Percentiles rank a stretch among this genome's conserved stretches.
These are phyloP conservation scores for Zaprionus lachaisei DNA, from an alignment of 1,140 invertebrate genomes.

Conservation along the genomic window DNA sequence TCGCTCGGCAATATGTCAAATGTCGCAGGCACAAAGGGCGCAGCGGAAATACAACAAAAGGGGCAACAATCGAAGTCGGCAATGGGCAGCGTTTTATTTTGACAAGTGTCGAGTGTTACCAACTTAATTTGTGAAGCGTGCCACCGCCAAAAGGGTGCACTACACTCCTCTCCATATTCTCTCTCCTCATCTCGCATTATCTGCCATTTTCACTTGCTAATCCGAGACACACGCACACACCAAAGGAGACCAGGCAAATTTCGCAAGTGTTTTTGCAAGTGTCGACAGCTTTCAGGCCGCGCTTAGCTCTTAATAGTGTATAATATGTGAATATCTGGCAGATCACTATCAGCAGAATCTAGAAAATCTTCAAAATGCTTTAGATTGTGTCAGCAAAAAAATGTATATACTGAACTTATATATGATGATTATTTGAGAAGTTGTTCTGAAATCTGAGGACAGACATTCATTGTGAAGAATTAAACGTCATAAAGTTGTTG, in stretches of 20 bases:
- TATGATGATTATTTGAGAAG: too few species aligned
- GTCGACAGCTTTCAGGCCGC: too few species aligned
- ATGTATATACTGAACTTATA: too few species aligned
- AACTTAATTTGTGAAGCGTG: slow-evolving; percentile 80
- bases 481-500: too few species aligned
- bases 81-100: slow-evolving; percentile 66
- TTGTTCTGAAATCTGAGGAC: too few species aligned
- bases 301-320: too few species aligned
- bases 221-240: slow-evolving; percentile 55
- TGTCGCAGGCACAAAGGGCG: slow-evolving; percentile 66
- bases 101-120: slow-evolving; percentile 77
- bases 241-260: slow-evolving; percentile 27
- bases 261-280: slow-evolving; percentile 40
- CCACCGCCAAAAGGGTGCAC: slow-evolving; percentile 46
- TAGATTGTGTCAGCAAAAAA: too few species aligned
- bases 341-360: too few species aligned
- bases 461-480: too few species aligned
- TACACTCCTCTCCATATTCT: not conserved
- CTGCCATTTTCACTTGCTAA: slow-evolving; percentile 70
- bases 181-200: slow-evolving; percentile 28
- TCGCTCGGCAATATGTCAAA: slow-evolving; percentile 81
- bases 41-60: slow-evolving; percentile 18
- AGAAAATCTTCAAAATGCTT: too few species aligned
- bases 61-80: slow-evolving; percentile 33
- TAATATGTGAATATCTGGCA: too few species aligned